These are phyloP conservation scores for Nebria ingens DNA, from an alignment of 1,140 invertebrate genomes.

Conservation along the genomic window DNA sequence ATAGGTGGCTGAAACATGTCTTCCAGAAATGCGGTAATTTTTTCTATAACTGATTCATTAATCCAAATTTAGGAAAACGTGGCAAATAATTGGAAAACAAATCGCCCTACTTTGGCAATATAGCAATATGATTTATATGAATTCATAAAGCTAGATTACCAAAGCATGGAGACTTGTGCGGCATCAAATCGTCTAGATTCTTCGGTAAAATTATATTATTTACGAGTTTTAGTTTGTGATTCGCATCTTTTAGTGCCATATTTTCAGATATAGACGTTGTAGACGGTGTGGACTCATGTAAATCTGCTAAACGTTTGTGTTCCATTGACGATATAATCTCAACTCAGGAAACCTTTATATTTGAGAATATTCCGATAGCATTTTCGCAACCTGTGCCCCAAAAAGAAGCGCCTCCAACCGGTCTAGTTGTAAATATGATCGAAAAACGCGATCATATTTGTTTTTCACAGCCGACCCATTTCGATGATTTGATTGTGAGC, in stretches of 20 bases:
- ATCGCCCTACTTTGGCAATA: conserved; percentile 89
- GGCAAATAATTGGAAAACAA: too few relatives aligned
- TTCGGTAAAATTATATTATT: too few relatives aligned
- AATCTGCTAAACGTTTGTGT: conserved; percentile 26
- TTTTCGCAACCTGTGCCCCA: conserved; percentile 29
- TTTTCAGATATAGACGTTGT: conserved; percentile 31
- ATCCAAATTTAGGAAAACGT: too few relatives aligned
- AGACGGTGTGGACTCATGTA: conserved; percentile 25
- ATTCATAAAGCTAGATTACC: conserved; percentile 92
- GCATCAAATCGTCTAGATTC: too few relatives aligned
- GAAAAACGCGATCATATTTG: conserved; percentile 41
- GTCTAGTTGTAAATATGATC: conserved; percentile 15
- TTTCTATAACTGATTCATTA: background rate
- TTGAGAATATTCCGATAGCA: conserved; percentile 33
- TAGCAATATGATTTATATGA: conserved; percentile 80
- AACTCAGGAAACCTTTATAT: conserved; percentile 23
- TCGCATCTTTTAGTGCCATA: too few relatives aligned
- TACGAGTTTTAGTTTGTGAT: too few relatives aligned
- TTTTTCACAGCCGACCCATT: conserved; percentile 79
- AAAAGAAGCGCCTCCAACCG: conserved; percentile 21
- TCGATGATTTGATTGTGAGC: conserved; percentile 72
- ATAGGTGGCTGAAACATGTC: conserved; percentile 67
- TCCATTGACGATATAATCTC: conserved; percentile 29
- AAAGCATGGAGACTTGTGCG: conserved; percentile 51
- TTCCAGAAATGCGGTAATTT: conserved; percentile 38